Evolutionary conservation across 2,797 vertebrate species (phyloP).

Genomic region (Coluber constrictor): DNA sequence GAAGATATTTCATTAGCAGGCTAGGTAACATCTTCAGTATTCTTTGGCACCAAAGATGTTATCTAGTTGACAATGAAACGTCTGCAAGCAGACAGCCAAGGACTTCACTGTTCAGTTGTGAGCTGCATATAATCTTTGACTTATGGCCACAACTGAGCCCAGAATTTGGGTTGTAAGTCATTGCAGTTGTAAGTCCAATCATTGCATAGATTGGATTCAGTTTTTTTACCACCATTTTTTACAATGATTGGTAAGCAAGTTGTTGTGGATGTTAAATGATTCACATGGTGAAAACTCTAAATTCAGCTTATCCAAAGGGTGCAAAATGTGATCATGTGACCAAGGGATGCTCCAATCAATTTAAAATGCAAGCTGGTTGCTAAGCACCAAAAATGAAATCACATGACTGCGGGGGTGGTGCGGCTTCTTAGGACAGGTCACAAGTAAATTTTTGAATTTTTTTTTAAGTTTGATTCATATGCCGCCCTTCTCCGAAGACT

Average conservation of each 20-base stretch:
- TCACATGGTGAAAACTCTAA: neutral
- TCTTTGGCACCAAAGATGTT: neutral
- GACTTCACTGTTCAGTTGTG: neutral
- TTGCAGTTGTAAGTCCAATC: neutral
- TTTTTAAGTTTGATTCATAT: too few relatives aligned
- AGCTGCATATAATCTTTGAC: neutral
- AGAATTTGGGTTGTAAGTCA: neutral
- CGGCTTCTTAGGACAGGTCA: neutral
- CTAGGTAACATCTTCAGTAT: neutral
- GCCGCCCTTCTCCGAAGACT: too few relatives aligned
- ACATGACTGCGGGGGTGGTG: neutral
- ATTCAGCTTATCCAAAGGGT: neutral
- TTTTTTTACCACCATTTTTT: neutral
- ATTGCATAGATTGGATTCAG: neutral
- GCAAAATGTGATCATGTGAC: neutral
- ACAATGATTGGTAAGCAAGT: neutral
- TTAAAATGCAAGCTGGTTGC: neutral
- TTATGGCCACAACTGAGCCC: neutral
- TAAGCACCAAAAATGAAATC: neutral
- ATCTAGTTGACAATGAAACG: neutral
- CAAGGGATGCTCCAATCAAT: neutral
- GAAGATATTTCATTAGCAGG: neutral
- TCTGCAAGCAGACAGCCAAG: neutral
- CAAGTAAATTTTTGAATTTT: neutral
- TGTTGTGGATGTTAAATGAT: neutral